Evolutionary conservation across 2,113 vertebrate genomes (phyloP).

Genomic region (Peucedramus taeniatus): DNA sequence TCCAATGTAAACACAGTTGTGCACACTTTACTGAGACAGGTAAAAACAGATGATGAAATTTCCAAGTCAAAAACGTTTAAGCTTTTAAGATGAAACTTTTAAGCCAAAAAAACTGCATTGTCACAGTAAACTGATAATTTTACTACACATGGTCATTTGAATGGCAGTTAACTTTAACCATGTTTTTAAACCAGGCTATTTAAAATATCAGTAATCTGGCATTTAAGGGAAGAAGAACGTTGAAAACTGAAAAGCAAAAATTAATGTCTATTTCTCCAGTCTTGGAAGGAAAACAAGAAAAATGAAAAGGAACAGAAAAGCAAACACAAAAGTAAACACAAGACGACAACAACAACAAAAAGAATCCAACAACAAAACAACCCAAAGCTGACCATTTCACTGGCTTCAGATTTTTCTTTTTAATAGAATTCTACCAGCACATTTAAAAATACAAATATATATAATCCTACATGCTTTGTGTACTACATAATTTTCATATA

Average conservation of each 20-base stretch:
- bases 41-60: not conserved
- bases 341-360: not conserved
- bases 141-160: not conserved
- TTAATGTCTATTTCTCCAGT: not conserved
- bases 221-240: conserved; percentile 49
- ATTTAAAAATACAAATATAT: not conserved
- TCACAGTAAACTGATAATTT: not conserved
- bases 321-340: not conserved
- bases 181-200: conserved; percentile 41
- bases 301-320: not conserved
- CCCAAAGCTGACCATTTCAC: not conserved
- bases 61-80: not conserved
- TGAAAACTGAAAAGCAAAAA: conserved; percentile 14
- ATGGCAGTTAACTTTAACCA: conserved; percentile 42
- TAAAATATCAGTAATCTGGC: conserved; percentile 50
- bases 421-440: not conserved
- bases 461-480: not conserved
- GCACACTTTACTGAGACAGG: not conserved
- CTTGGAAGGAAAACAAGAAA: not conserved
- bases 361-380: not conserved
- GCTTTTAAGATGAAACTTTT: not conserved
- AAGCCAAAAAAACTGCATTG: not conserved
- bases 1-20: not conserved
- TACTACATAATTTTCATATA: not conserved
- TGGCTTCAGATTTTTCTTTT: not conserved